Evolutionary conservation across 2,888 invertebrate genomes (phyloP), one percentile per base, ranked within the genome.

Genomic region (Andrena haemorrhoa): DNA sequence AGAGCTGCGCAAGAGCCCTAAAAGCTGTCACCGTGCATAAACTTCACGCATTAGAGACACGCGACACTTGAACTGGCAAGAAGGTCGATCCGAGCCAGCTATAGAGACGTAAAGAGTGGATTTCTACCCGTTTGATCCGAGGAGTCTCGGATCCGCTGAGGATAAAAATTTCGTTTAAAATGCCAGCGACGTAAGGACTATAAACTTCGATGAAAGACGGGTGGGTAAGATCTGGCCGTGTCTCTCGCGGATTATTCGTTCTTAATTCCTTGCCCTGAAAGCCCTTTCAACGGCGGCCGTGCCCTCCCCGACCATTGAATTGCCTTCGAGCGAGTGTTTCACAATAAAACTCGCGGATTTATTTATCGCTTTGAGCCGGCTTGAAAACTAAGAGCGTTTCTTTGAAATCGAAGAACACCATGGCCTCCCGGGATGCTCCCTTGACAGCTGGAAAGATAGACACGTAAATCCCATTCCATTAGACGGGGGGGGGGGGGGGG

Each of bases 401-500:
- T 78, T 78, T 78, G 74, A 74, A 84, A 86, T 87, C 88, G 87
- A 82, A 86, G 73, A 80, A 80, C 79, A 78, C 68, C 76, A 69
- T 29, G 64, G 58, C 70, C 68, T 73, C 65, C 63, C 71, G 77
- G 61, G 76, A 65, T 68, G 80, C 74, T 81, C 79, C 86, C 88
- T 81, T 79, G 87, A 88, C 86, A 79, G 87, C 79, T 78, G 64
- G 63, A 68, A 82, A 74, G 86, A 86, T 86, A 80, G 88, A 87
- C 87, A 86, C 82, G 88, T 86, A 88, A 87, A 88, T 87, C 88
- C 84, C 84, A 79, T 88, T 88, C 86, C 64, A 68, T 68, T 68
- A 71, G 33, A 29, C 35, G 12, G 53, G 66, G 33, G n/a, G 26
- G 10, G 16, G 2, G n/a, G 23, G 12, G 53, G 66, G 33, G n/a